phyloP scores from a whole-genome alignment of 2,113 vertebrate species.

The Lamprotornis superbus region DNA sequence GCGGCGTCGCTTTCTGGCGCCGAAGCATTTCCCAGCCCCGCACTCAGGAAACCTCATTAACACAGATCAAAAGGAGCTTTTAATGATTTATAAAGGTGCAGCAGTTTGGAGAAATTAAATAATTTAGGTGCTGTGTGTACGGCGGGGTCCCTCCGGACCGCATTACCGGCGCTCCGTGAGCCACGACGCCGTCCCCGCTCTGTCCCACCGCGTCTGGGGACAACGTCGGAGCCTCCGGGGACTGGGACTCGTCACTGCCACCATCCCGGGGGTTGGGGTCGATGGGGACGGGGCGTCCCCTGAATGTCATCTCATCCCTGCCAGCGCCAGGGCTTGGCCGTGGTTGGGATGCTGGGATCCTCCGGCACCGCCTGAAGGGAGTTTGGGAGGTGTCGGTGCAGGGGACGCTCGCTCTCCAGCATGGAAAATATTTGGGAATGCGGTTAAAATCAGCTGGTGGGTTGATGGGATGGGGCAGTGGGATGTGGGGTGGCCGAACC shows the following conservation, averaged over 20 bases:
- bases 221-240: neutral
- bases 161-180: neutral
- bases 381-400: fast-evolving
- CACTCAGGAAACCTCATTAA: conserved; percentile 78
- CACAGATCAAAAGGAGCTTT: conserved; percentile 81
- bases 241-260: neutral
- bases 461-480: fast-evolving
- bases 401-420: fast-evolving
- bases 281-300: neutral
- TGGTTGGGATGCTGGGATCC: neutral
- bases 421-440: fast-evolving
- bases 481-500: neutral
- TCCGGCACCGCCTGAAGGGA: fast-evolving
- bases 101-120: conserved; percentile 83
- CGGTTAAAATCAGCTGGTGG: fast-evolving
- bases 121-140: conserved; percentile 73
- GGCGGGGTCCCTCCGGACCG: conserved; percentile 29
- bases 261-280: neutral
- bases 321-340: fast-evolving
- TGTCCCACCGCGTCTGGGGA: neutral
- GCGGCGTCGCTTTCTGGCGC: conserved; percentile 43
- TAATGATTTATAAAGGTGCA: conserved; percentile 81
- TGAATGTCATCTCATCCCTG: neutral
- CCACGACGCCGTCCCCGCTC: neutral
- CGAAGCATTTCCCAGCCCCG: conserved; percentile 10